These are phyloP conservation scores for Arothron firmamentum DNA, from an alignment of 2,113 vertebrate genomes.

Conservation along the genomic window DNA sequence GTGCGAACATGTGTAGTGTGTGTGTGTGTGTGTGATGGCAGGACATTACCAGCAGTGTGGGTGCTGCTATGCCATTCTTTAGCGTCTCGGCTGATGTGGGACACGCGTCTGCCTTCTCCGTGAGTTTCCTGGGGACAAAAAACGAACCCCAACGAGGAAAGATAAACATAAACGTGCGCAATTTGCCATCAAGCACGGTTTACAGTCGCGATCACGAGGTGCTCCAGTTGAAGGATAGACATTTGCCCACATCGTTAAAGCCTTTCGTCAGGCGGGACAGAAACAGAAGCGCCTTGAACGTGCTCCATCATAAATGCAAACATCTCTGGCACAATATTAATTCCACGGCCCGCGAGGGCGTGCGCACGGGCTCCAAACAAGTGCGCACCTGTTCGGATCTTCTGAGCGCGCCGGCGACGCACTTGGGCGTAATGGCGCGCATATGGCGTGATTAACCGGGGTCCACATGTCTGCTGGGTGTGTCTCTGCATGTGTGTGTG, in stretches of 20 bases:
- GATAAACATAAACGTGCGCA: neutral
- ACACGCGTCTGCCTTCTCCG: slow-evolving; percentile 62
- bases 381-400: slow-evolving; percentile 63
- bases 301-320: slow-evolving; percentile 24
- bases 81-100: slow-evolving; percentile 49
- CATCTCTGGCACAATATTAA: slow-evolving; percentile 16
- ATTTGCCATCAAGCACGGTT: slow-evolving; percentile 2
- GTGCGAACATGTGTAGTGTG: neutral
- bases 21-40: neutral
- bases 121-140: slow-evolving; percentile 59
- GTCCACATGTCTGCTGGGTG: slow-evolving; percentile 10
- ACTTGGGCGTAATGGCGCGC: slow-evolving; percentile 41
- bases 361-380: slow-evolving; percentile 42
- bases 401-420: slow-evolving; percentile 16
- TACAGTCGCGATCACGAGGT: neutral
- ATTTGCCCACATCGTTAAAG: slow-evolving; percentile 1
- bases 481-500: slow-evolving; percentile 1
- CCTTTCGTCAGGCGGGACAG: slow-evolving; percentile 21
- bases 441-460: slow-evolving; percentile 54
- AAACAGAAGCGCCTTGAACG: slow-evolving; percentile 28
- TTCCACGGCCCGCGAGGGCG: slow-evolving; percentile 20
- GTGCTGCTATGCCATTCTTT: slow-evolving; percentile 73
- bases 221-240: neutral
- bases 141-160: slow-evolving; percentile 16
- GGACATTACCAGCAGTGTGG: slow-evolving; percentile 64